Base-by-base conservation (phyloP, 2,113 vertebrate species). In the Sinocyclocheilus anophthalmus region DNA sequence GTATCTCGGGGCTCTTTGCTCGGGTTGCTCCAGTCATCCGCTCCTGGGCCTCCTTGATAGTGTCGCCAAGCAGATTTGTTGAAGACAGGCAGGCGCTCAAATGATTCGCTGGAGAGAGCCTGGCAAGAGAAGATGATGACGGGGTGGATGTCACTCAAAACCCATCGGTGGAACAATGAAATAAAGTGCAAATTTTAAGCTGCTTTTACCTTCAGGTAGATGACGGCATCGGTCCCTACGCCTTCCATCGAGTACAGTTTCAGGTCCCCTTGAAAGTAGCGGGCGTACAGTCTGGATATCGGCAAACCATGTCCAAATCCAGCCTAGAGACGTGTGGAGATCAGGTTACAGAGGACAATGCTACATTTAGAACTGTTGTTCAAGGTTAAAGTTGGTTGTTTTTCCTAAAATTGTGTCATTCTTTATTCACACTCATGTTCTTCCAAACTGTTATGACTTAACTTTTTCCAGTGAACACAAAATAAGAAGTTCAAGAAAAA, bases 171-270 rank as follows among this genome's bases (percentile, higher is more conserved):
- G 37, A 16, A 69, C 4, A 7, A 70, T 26, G 4, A 75, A 48
- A 30, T 67, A 70, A 67, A 48, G 73, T 76, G 39, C 12, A 39
- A 45, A 26, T 14, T 39, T 6, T 45, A 7, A 70, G 50, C 42
- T 12, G 39, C 10, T 70, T 61, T 80, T 65, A 97, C 96, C 96
- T 97, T 97, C 88, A 97, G 93, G 91, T 96, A 97, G 93, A 97
- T 97, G 87, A 97, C 96, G 55, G 96, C 96, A 90, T 97, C 96
- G 10, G 96, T 95, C 26, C 96, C 96, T 63, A 96, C 93, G 0
- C 96, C 96, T 93, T 97, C 96, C 96, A 97, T 96, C 5, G 96
- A 97, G 91, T 96, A 97, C 22, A 97, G 95, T 90, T 97, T 96
- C 87, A 97, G 94, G 91, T 97, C 96, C 79, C 96, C 96, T 90